Evolutionary conservation across 2,113 vertebrate species (phyloP), one percentile per base, ranked within the genome.

Genomic region (Leptobrachium ailaonicum): DNA sequence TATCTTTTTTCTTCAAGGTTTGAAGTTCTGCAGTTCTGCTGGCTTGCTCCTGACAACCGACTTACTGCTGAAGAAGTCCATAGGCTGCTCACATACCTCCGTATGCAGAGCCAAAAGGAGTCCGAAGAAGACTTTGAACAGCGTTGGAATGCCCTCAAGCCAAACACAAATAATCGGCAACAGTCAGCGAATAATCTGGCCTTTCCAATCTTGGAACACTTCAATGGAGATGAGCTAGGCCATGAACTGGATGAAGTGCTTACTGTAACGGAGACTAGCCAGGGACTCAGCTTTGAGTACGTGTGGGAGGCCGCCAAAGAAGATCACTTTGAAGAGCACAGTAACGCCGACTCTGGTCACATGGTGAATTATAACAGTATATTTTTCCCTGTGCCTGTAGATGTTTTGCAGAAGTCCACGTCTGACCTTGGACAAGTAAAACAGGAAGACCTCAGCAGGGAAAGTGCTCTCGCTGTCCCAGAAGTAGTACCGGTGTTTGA

Each of bases 221-320:
- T 98, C 50, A 85, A 91, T 0, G 91, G 96, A 5, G 96, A 96
- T 0, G 89, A 94, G 50, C 89, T 96, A 32, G 90, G 95, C 20
- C 94, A 94, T 1, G 98, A 99, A 85, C 92, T 97, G 83, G 98
- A 99, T 41, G 98, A 99, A 80, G 92, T 99, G 75, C 95, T 99
- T 50, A 99, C 97, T 0, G 95, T 99, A 47, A 99, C 97, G 0
- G 96, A 99, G 88, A 98, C 97, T 0, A 99, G 97, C 88, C 96
- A 94, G 45, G 98, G 98, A 2, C 94, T 99, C 75, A 99, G 95
- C 86, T 99, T 99, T 54, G 98, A 99, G 76, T 99, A 97, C 0
- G 92, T 98, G 42, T 99, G 98, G 98, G 98, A 99, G 87, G 95
- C 95, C 0, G 96, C 96, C 74, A 98, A 97, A 82, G 96, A 96